Percentiles rank a stretch among this genome's conserved stretches.
phyloP scores from a whole-genome alignment of 2,797 vertebrate species.

The Schizothorax lantsangensis region DNA sequence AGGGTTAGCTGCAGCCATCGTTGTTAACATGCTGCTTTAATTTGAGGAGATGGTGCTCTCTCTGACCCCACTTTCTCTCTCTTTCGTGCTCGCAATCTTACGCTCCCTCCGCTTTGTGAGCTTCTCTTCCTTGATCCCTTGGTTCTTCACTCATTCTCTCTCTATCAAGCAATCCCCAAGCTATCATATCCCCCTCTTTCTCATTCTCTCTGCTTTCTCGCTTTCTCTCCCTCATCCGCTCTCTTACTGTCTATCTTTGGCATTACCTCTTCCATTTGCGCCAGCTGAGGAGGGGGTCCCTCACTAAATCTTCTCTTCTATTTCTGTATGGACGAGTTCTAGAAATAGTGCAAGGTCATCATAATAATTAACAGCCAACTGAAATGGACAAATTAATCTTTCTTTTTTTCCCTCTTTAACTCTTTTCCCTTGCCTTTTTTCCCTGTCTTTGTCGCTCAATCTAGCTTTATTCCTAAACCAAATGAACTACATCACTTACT shows the following conservation, averaged over 20 bases:
- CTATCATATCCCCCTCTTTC: constrained; percentile 23
- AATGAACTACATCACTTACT: background rate
- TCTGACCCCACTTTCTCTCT: constrained; percentile 66
- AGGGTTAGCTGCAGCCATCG: constrained; percentile 78
- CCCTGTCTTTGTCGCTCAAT: constrained; percentile 39
- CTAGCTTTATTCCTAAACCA: constrained; percentile 43
- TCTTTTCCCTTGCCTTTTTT: constrained; percentile 30
- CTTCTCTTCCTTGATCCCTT: constrained; percentile 9
- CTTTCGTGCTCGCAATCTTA: constrained; percentile 1
- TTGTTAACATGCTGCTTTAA: constrained; percentile 80
- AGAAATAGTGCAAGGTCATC: constrained; percentile 77
- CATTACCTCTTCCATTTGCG: constrained; percentile 38
- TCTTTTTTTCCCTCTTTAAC: background rate
- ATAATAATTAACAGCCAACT: constrained; percentile 77
- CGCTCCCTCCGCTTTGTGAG: constrained; percentile 19
- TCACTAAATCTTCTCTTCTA: constrained; percentile 67
- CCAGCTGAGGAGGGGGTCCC: constrained; percentile 58
- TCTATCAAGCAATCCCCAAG: constrained; percentile 20
- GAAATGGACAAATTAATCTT: constrained; percentile 51
- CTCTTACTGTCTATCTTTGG: constrained; percentile 27
- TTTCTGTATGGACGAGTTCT: constrained; percentile 68
- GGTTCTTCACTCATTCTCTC: constrained; percentile 31
- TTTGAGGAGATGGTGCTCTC: constrained; percentile 71
- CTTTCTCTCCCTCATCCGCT: constrained; percentile 29
- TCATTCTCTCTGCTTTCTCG: constrained; percentile 29